Base-by-base conservation (phyloP, 2,797 vertebrate genomes). In the Pempheris klunzingeri region DNA sequence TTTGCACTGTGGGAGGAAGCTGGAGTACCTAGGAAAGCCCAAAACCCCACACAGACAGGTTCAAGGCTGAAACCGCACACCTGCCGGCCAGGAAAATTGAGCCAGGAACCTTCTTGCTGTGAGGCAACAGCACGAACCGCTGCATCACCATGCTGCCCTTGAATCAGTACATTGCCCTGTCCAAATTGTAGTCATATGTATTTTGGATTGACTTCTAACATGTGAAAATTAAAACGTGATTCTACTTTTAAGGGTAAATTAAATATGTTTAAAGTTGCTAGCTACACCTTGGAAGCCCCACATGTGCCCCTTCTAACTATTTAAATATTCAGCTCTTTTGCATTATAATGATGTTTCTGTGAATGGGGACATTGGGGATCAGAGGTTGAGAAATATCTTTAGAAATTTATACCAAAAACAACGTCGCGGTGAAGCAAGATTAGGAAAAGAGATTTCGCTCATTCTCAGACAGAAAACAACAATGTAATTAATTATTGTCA, bases 381-480 rank as follows among this genome's bases (percentile, higher is more conserved):
- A 44, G 4, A 34, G 15, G 30, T 14, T 2, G 12, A 59, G 13
- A 3, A n/a, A 60, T 17, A 24, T 60, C 24, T 41, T 9, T 28
- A 3, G 3, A 36, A 53, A 30, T 58, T 28, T 47, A 18, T 2
- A 15, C 7, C 50, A 54, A 41, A 65, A 13, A 39, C 15, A 26
- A 14, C 24, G 26, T 3, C n/a, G 34, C 22, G 17, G 52, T 18
- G 24, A 58, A 22, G 28, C 2, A 18, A 30, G 34, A 12, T 39
- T 38, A 26, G 3, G 17, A 28, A 38, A 53, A 26, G 26, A 26
- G 7, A 67, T 55, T 34, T n/a, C 3, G 0, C 41, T 69, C 34
- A 41, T 67, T 70, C 6, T 60, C 18, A 26, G 53, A 26, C 14
- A 17, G 4, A 39, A 71, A 71, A 71, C 26, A 55, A 38, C 15